Evolutionary conservation across 1,140 invertebrate species (phyloP).

Genomic region (Halesus radiatus): DNA sequence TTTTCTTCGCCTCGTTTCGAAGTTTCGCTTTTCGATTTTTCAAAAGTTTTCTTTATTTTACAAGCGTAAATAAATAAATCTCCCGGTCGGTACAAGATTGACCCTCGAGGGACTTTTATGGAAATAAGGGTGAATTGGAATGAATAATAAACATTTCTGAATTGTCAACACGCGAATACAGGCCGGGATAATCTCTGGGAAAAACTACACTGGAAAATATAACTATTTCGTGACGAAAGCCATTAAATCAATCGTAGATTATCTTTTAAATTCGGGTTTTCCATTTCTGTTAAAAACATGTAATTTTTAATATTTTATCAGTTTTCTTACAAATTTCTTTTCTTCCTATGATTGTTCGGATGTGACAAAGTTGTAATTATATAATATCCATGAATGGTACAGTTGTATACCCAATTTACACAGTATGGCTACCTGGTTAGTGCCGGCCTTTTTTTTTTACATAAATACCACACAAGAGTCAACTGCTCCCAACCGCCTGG

Average conservation of each 20-base stretch:
- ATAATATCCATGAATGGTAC: too few relatives aligned
- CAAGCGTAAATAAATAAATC: slow-evolving; percentile 53
- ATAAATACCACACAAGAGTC: too few relatives aligned
- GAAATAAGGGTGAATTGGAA: slow-evolving; percentile 34
- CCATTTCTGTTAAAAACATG: not conserved
- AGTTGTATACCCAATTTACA: too few relatives aligned
- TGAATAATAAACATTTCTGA: slow-evolving; percentile 38
- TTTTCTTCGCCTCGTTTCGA: not conserved
- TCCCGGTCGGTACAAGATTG: slow-evolving; percentile 3
- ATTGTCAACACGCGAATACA: slow-evolving; percentile 40
- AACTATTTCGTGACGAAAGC: slow-evolving; percentile 17
- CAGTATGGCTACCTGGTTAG: too few relatives aligned
- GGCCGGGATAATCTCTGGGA: not conserved
- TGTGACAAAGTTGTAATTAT: too few relatives aligned
- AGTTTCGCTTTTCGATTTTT: slow-evolving; percentile 19
- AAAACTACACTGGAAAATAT: not conserved
- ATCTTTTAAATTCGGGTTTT: slow-evolving; percentile 1
- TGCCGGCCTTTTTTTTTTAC: too few relatives aligned
- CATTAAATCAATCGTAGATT: slow-evolving; percentile 23
- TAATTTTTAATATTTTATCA: too few relatives aligned
- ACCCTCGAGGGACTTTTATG: slow-evolving; percentile 28
- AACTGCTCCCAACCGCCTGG: too few relatives aligned
- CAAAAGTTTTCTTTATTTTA: slow-evolving; percentile 43
- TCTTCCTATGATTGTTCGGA: too few relatives aligned
- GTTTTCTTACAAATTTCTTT: too few relatives aligned